Evolutionary conservation across 1,140 invertebrate genomes (phyloP), one percentile per base, ranked within the genome.

Genomic region (Monochamus saltuarius): DNA sequence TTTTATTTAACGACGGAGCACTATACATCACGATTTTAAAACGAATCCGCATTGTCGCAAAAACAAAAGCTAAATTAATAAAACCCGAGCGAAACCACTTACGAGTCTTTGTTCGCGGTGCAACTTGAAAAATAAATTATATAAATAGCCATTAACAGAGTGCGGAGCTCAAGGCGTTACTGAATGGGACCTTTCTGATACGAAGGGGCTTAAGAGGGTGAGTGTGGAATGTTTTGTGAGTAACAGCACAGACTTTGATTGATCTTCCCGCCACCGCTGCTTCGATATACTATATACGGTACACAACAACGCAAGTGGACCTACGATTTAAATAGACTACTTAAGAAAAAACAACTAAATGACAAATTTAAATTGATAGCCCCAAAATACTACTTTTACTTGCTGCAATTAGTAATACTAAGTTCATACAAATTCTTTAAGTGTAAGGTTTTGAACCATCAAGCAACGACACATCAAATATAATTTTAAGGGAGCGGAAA

Each of bases 211-310:
- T 55, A 55, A 29, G 22, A 29, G 53, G 39, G 53, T 43, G 53
- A 55, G 53, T 22, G 53, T 45, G 53, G 43, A 43, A 45, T 55
- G 43, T 43, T 45, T 55, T 55, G 53, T 45, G 46, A 55, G 40
- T 40, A 40, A 34, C 46, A 19, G 22, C 43, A 29, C 22, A 40
- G 53, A 55, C 49, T 42, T 37, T 59, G 57, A 59, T 59, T 59
- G 57, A 59, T 59, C 50, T 52, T 42, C 22, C 49, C 57, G 57
- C 53, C 57, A 59, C 57, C 46, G 43, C 36, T 42, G 51, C 47
- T 51, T 59, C 56, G 50, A 59, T n/a, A n/a, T n/a, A 59, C 50
- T 42, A 59, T 51, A 19, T 49, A 51, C 35, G 16, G 22, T 29
- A 3, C 22, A 29, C 22, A 29, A 29, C 16, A 49, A 35, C 40